Conservation (phyloP, 2,888 invertebrate species). For the Steinernema scapterisci region DNA sequence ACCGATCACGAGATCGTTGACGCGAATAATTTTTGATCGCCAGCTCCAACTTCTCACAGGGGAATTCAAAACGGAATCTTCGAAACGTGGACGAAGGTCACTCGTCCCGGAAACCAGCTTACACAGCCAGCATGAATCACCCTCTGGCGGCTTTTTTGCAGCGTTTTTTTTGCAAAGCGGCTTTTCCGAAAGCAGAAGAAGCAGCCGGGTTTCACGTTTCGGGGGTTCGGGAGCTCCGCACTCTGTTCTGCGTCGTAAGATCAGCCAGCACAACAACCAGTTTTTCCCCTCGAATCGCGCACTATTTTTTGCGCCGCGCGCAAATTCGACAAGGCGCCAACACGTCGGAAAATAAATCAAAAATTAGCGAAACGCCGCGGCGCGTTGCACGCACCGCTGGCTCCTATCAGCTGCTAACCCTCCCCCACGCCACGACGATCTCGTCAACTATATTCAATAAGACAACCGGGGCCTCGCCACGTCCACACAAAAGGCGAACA, state of each 20-base stretch:
- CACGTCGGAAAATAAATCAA: slow-evolving; percentile 31
- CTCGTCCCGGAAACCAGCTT: too few species aligned
- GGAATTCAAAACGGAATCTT: too few species aligned
- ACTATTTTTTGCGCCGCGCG: slow-evolving; percentile 31
- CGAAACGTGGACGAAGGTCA: neutral
- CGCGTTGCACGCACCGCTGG: slow-evolving; percentile 16
- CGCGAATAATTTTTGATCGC: too few species aligned
- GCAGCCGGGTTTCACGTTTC: too few species aligned
- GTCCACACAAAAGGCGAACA: slow-evolving; percentile 22
- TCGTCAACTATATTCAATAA: slow-evolving; percentile 22
- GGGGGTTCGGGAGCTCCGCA: too few species aligned
- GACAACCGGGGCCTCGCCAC: slow-evolving; percentile 9
- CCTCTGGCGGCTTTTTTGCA: too few species aligned
- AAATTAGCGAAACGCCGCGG: slow-evolving; percentile 26
- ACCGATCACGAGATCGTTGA: too few species aligned
- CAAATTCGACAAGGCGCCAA: slow-evolving; percentile 30
- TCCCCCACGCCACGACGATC: neutral
- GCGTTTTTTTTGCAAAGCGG: too few species aligned
- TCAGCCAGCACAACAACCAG: slow-evolving; percentile 13
- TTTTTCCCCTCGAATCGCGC: slow-evolving; percentile 20
- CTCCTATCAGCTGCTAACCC: slow-evolving; percentile 14
- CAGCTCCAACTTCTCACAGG: too few species aligned
- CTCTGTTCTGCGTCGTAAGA: neutral
- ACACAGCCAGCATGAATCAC: too few species aligned
- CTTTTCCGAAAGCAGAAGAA: neutral